phyloP scores from a whole-genome alignment of 2,797 vertebrate genomes.

The Danio choprae region DNA sequence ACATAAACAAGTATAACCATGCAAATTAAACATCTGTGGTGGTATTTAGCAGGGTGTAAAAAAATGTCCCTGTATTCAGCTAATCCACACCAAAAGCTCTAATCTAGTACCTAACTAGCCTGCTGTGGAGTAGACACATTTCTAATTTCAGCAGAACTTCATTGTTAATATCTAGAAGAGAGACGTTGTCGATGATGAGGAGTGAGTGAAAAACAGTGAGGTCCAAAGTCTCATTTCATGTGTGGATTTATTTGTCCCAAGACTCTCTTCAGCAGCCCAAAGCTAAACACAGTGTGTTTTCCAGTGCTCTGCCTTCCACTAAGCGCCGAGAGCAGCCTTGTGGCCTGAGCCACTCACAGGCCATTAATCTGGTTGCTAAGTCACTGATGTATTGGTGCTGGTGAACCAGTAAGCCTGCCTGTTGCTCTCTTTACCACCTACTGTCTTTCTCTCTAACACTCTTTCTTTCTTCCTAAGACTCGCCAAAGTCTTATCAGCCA shows the following conservation, averaged over 20 bases:
- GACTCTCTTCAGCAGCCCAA: slow-evolving; percentile 70
- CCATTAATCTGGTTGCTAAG: slow-evolving; percentile 81
- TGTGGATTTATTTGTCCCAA: slow-evolving; percentile 73
- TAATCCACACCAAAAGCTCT: neutral
- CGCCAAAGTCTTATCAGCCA: slow-evolving; percentile 63
- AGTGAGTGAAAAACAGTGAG: slow-evolving; percentile 63
- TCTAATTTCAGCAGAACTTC: slow-evolving; percentile 21
- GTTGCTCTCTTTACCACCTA: slow-evolving; percentile 66
- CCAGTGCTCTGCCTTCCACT: slow-evolving; percentile 66
- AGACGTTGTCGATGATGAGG: slow-evolving; percentile 55
- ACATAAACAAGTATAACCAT: neutral
- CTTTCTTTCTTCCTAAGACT: neutral
- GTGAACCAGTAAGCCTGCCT: slow-evolving; percentile 74
- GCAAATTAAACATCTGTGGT: neutral
- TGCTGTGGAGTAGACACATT: neutral
- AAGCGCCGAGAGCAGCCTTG: slow-evolving; percentile 73
- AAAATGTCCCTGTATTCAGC: neutral
- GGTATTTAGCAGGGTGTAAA: neutral
- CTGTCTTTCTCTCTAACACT: slow-evolving; percentile 28
- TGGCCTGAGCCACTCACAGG: slow-evolving; percentile 74
- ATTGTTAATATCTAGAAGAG: slow-evolving; percentile 52
- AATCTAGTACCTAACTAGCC: neutral
- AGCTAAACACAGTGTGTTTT: slow-evolving; percentile 70
- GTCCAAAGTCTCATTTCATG: slow-evolving; percentile 67
- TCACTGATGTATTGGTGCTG: slow-evolving; percentile 81